Evolutionary conservation across 2,797 vertebrate species (phyloP).

Genomic region (Neostethus bicornis): DNA sequence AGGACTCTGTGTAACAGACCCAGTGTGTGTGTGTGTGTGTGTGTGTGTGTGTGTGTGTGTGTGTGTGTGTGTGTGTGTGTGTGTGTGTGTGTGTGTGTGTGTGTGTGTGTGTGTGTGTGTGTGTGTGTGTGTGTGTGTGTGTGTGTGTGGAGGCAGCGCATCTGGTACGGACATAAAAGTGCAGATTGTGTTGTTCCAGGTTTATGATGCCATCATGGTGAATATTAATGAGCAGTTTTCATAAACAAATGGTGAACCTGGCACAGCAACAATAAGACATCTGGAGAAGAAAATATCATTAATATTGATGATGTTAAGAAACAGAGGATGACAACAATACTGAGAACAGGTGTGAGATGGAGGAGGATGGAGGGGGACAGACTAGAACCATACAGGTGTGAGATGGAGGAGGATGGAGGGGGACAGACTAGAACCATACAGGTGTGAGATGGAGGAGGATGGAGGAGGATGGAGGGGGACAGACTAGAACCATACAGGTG

Average conservation of each 20-base stretch:
- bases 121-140: neutral
- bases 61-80: neutral
- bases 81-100: neutral
- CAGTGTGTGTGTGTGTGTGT: neutral
- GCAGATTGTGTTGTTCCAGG: slow-evolving; percentile 26
- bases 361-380: too few species aligned
- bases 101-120: neutral
- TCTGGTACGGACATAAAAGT: too few species aligned
- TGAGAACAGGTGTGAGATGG: too few species aligned
- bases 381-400: too few species aligned
- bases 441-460: too few species aligned
- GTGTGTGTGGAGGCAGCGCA: too few species aligned
- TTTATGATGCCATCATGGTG: slow-evolving; percentile 34
- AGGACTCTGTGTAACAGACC: too few species aligned
- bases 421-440: too few species aligned
- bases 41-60: neutral
- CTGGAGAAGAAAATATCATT: slow-evolving; percentile 5
- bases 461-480: too few species aligned
- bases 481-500: too few species aligned
- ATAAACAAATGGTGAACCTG: slow-evolving; percentile 36
- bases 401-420: too few species aligned
- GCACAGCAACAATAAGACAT: slow-evolving; percentile 17
- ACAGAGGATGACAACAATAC: neutral
- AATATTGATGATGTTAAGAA: slow-evolving; percentile 34
- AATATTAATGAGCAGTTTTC: slow-evolving; percentile 48